A percentile compares a stretch with the other conserved stretches of the same genome.
Conservation (phyloP, 2,797 vertebrate genomes). For the Pipistrellus pygmaeus region DNA sequence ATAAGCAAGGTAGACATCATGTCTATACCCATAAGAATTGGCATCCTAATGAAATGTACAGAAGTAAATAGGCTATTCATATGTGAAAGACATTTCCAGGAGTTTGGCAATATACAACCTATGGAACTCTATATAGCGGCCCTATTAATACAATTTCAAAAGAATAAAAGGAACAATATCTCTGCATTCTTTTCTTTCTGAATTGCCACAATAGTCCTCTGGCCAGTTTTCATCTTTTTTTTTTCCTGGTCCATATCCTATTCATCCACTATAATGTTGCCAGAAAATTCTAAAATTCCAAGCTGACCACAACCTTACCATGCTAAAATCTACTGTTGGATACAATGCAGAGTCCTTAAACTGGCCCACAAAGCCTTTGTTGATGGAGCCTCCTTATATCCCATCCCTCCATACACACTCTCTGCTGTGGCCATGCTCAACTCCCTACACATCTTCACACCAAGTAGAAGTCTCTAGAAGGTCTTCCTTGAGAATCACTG, state of each 20-base stretch:
- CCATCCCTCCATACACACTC: neutral
- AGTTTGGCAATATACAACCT: neutral
- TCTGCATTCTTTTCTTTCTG: conserved; percentile 8
- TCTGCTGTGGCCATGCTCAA: too few relatives aligned
- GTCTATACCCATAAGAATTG: neutral
- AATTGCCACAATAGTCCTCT: neutral
- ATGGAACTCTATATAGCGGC: neutral
- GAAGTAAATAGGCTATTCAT: neutral
- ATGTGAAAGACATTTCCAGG: neutral
- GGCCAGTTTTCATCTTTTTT: neutral
- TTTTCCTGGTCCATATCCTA: neutral
- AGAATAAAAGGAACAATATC: neutral
- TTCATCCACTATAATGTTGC: neutral
- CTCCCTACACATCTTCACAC: neutral
- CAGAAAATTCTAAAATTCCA: conserved; percentile 40
- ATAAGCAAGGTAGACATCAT: neutral
- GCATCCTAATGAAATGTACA: neutral
- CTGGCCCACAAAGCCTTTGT: neutral
- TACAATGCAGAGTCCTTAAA: neutral
- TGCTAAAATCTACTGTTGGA: neutral
- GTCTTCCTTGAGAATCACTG: neutral
- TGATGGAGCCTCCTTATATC: neutral
- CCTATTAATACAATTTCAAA: neutral
- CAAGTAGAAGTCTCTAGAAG: neutral
- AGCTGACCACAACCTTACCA: neutral